Percentiles rank a stretch among this genome's conserved stretches.
phyloP scores from a whole-genome alignment of 2,113 vertebrate genomes.

The Aldabrachelys gigantea region DNA sequence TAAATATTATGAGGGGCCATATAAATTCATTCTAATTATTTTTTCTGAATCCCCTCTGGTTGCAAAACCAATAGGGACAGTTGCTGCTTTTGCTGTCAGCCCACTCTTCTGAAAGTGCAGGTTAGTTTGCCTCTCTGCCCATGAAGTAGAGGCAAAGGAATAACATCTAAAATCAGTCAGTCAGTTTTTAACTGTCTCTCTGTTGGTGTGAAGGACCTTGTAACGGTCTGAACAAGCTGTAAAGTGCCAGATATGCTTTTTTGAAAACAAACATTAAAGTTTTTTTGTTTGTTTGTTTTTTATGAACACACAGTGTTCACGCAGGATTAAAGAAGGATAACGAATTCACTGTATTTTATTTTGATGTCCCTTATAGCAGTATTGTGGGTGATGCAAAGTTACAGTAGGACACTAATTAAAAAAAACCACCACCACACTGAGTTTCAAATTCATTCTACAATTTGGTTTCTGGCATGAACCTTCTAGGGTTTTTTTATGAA shows the following conservation, averaged over 20 bases:
- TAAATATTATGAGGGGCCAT: neutral
- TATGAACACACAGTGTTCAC: neutral
- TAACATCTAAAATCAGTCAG: neutral
- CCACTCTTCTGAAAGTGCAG: neutral
- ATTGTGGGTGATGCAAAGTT: neutral
- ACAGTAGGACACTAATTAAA: neutral
- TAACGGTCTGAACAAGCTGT: neutral
- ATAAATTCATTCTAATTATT: neutral
- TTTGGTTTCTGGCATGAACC: neutral
- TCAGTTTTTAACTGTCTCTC: neutral
- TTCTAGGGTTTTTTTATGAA: neutral
- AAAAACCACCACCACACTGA: neutral
- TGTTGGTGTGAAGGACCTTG: neutral
- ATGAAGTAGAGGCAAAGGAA: neutral
- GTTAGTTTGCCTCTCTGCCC: neutral
- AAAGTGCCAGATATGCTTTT: neutral
- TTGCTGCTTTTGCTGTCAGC: neutral
- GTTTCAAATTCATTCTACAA: neutral
- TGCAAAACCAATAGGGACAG: neutral
- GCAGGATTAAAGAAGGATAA: neutral
- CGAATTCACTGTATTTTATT: neutral
- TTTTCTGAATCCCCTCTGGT: neutral
- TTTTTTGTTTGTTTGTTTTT: neutral
- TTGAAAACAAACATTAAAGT: neutral
- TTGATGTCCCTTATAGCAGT: neutral